These are phyloP conservation scores for Zootoca vivipara DNA, from an alignment of 2,113 vertebrate species.

Conservation along the genomic window DNA sequence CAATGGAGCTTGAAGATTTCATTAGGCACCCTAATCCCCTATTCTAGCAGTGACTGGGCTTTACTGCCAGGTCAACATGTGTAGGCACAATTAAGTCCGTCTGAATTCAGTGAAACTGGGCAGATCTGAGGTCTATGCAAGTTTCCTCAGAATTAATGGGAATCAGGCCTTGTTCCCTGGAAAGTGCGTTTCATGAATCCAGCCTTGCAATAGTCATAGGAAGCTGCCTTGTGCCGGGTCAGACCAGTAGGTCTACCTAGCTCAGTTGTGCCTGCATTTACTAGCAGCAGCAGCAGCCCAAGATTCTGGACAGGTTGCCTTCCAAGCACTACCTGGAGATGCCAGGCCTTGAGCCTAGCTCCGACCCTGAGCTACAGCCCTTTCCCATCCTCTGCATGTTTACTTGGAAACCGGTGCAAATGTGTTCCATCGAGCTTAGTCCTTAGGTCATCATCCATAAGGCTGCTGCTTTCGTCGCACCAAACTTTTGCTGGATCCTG, in stretches of 20 bases:
- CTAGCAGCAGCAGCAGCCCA: no score
- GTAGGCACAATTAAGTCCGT: neutral
- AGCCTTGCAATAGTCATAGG: no score
- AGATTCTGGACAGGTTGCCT: no score
- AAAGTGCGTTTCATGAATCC: neutral
- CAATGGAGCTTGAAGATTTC: no score
- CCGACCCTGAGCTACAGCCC: no score
- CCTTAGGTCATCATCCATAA: no score
- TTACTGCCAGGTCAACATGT: neutral
- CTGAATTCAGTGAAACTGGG: neutral
- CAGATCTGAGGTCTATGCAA: neutral
- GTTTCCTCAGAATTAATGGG: no score
- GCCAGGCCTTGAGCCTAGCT: no score
- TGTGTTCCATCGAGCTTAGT: neutral
- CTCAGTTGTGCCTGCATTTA: no score
- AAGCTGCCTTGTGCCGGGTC: no score
- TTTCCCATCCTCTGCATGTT: neutral
- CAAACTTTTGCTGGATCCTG: conserved; percentile 15
- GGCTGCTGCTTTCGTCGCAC: neutral
- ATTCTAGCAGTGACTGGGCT: neutral
- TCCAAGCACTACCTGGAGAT: no score
- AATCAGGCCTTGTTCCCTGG: neutral
- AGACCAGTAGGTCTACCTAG: no score
- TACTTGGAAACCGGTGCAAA: neutral
- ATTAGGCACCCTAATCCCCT: neutral